Percentiles rank a stretch among this genome's conserved stretches.
phyloP scores from a whole-genome alignment of 2,888 invertebrate species.

The Cosmia pyralina region DNA sequence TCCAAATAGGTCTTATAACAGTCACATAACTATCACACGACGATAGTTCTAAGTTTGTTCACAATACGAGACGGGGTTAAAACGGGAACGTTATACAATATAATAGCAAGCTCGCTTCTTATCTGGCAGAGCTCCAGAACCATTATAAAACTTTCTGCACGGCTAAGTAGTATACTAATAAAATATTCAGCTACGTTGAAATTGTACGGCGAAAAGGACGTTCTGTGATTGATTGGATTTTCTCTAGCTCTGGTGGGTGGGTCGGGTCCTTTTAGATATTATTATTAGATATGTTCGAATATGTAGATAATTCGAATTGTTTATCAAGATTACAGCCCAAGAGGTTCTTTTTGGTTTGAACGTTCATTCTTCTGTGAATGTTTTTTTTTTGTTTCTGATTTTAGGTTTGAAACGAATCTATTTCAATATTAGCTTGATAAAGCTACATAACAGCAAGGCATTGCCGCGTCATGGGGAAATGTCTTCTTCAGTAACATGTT shows the following conservation, averaged over 20 bases:
- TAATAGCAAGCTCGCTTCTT: conserved; percentile 70
- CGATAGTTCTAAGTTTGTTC: conserved; percentile 46
- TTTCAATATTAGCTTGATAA: not conserved
- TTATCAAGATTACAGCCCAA: not conserved
- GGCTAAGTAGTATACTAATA: conserved; percentile 83
- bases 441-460: not conserved
- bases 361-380: not conserved
- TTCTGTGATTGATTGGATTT: conserved; percentile 55
- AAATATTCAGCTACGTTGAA: conserved; percentile 79
- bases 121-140: conserved; percentile 82
- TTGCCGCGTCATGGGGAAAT: not conserved
- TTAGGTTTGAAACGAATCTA: not conserved
- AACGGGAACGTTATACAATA: conserved; percentile 65
- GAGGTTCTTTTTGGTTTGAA: not conserved
- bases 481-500: not conserved
- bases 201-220: conserved; percentile 34
- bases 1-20: conserved; percentile 23
- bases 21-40: conserved; percentile 37
- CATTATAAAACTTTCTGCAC: conserved; percentile 84
- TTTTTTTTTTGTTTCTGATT: too few species aligned
- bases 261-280: not conserved
- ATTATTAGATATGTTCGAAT: not conserved
- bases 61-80: conserved; percentile 56
- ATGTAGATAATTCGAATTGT: not conserved
- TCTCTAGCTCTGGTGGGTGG: conserved; percentile 9